Evolutionary conservation across 92 coral and sea anemone genomes (phyloP).

Genomic region (Palythoa caribaeorum): DNA sequence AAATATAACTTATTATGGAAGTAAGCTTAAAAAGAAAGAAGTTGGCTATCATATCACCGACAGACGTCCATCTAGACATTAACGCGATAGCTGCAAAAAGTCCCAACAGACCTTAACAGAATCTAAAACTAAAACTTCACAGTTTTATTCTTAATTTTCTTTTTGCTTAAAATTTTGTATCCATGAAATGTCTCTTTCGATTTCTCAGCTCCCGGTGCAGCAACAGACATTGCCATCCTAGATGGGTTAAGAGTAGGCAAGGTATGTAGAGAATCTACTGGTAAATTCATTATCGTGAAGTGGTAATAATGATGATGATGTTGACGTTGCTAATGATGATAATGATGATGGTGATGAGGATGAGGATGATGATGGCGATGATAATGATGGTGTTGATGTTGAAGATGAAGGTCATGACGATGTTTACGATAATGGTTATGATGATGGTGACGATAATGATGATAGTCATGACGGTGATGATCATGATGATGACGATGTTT

Average conservation of each 20-base stretch:
- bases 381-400: neutral
- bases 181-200: neutral
- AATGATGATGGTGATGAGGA: neutral
- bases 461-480: neutral
- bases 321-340: neutral
- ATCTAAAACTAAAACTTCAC: too few relatives aligned
- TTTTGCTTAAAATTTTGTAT: neutral
- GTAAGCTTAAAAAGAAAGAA: too few relatives aligned
- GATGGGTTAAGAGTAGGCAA: constrained; percentile 90
- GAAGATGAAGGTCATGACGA: neutral
- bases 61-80: too few relatives aligned
- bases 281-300: neutral
- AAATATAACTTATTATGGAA: too few relatives aligned
- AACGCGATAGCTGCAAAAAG: too few relatives aligned
- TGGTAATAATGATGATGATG: neutral
- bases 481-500: neutral
- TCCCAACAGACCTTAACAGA: too few relatives aligned
- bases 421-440: too few relatives aligned
- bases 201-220: constrained; percentile 10
- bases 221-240: constrained; percentile 70
- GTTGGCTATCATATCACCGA: too few relatives aligned
- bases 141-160: too few relatives aligned
- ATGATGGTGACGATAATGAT: neutral
- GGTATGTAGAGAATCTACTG: constrained; percentile 41
- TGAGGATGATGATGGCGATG: neutral